phyloP scores from a whole-genome alignment of 2,888 invertebrate species.

The Podabrus alpinus region DNA sequence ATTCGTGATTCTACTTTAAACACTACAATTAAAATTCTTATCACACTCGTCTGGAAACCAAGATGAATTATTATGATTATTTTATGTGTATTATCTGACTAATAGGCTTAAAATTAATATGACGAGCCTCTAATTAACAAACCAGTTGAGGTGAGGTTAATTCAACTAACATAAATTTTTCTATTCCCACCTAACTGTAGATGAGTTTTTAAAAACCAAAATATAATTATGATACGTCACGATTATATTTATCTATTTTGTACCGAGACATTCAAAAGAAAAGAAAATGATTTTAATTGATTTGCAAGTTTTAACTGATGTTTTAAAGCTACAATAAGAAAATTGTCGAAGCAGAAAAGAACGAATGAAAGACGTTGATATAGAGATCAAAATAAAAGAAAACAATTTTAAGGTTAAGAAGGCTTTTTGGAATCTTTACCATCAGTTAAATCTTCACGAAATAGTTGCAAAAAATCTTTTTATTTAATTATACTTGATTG shows the following conservation, averaged over 20 bases:
- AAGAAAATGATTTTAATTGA: background rate
- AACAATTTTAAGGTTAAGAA: too few species aligned
- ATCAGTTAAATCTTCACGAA: too few species aligned
- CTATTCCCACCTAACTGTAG: background rate
- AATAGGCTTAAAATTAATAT: slow-evolving; percentile 15
- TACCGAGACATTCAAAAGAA: background rate
- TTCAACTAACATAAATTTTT: slow-evolving; percentile 3
- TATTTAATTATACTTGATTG: background rate
- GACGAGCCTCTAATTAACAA: slow-evolving; percentile 13
- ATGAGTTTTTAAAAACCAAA: background rate
- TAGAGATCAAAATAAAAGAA: background rate
- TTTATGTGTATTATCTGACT: slow-evolving; percentile 3
- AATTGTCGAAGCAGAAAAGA: background rate
- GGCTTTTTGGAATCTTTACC: too few species aligned
- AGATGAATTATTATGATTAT: slow-evolving; percentile 13
- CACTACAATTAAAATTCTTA: background rate
- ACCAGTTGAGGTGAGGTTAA: slow-evolving; percentile 19
- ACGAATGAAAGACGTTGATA: background rate
- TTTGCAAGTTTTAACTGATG: background rate
- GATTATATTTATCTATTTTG: background rate
- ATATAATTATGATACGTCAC: background rate
- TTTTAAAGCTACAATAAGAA: too few species aligned
- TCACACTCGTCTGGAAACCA: slow-evolving; percentile 2
- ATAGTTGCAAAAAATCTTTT: background rate
- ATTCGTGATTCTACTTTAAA: background rate